Percentiles rank a stretch among this genome's conserved stretches.
These are phyloP conservation scores for Anolis carolinensis DNA, from an alignment of 2,113 vertebrate species.

Conservation along the genomic window DNA sequence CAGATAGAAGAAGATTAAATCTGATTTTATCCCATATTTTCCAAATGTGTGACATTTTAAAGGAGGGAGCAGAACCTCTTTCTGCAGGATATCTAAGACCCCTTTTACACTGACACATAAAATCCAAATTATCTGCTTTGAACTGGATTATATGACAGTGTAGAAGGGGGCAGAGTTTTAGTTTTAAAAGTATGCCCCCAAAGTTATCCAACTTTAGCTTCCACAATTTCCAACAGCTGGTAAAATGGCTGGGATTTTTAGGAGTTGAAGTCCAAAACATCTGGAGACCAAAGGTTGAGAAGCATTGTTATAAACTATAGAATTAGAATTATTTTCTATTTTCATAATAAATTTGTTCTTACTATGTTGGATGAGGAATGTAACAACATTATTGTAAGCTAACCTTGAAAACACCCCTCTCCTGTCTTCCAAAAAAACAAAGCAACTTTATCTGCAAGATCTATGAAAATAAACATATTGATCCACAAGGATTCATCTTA, in stretches of 20 bases:
- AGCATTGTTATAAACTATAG: too few relatives aligned
- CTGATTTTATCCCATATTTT: neutral
- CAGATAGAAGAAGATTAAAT: neutral
- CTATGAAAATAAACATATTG: rapidly evolving
- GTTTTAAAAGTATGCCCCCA: conserved; percentile 19
- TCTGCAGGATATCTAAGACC: neutral
- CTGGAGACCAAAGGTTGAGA: too few relatives aligned
- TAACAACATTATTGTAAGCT: neutral
- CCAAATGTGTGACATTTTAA: neutral
- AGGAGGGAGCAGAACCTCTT: conserved; percentile 19
- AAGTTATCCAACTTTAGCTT: neutral
- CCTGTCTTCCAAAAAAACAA: neutral
- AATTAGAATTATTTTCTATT: neutral
- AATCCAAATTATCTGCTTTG: too few relatives aligned
- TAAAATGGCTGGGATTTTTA: too few relatives aligned
- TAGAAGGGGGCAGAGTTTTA: too few relatives aligned
- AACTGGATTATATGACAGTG: too few relatives aligned
- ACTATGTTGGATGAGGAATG: neutral
- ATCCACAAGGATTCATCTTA: neutral
- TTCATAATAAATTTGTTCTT: conserved; percentile 29
- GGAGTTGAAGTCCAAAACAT: too few relatives aligned
- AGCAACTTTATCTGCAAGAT: rapidly evolving
- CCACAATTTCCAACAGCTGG: too few relatives aligned
- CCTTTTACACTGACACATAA: too few relatives aligned
- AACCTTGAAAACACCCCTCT: neutral